phyloP scores from a whole-genome alignment of 2,888 invertebrate genomes.

The Antitype chi region DNA sequence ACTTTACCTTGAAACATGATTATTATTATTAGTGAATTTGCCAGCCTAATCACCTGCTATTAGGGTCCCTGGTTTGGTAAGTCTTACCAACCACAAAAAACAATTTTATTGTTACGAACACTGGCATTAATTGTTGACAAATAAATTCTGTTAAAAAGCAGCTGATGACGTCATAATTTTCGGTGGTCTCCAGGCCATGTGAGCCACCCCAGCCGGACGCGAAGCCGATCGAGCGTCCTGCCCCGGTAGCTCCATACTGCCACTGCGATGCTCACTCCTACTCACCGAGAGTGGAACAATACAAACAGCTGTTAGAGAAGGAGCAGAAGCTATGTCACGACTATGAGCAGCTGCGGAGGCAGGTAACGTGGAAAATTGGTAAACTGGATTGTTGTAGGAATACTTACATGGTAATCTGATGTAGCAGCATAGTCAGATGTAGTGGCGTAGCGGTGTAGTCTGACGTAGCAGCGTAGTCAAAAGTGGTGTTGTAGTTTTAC shows the following conservation, averaged over 20 bases:
- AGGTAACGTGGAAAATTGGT: slow-evolving; percentile 73
- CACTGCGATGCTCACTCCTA: slow-evolving; percentile 92
- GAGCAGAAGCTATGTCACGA: slow-evolving; percentile 91
- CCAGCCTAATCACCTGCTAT: background rate
- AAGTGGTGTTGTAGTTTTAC: background rate
- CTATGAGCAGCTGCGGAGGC: slow-evolving; percentile 86
- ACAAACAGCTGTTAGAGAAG: slow-evolving; percentile 91
- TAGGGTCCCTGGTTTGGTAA: background rate
- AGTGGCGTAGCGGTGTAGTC: background rate
- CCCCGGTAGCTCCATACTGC: slow-evolving; percentile 91
- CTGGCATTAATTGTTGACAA: background rate
- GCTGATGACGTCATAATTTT: background rate
- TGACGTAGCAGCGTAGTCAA: no score
- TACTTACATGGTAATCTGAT: background rate
- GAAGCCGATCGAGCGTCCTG: slow-evolving; percentile 84
- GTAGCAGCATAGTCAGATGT: background rate
- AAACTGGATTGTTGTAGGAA: background rate
- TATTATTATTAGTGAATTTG: background rate
- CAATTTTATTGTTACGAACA: background rate
- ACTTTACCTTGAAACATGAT: background rate
- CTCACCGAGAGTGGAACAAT: slow-evolving; percentile 91
- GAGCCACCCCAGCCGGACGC: slow-evolving; percentile 90
- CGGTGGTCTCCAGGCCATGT: slow-evolving; percentile 85
- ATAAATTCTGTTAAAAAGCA: background rate
- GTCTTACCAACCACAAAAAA: no score